Conservation (phyloP, 2,888 invertebrate genomes). For the Drosophila demipolita region DNA sequence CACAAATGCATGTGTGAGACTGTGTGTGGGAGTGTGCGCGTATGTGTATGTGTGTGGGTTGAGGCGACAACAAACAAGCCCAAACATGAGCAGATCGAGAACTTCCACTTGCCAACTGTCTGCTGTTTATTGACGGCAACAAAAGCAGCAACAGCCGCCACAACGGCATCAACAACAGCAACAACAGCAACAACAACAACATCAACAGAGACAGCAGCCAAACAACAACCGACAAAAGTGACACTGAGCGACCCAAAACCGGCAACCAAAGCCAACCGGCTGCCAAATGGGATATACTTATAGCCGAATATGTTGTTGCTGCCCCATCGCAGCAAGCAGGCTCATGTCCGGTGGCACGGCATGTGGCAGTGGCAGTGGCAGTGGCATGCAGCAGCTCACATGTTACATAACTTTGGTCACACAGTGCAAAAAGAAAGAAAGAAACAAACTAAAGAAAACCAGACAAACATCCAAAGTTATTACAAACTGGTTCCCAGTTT, state of each 20-base stretch:
- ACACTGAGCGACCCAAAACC: conserved; percentile 60
- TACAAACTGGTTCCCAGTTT: conserved; percentile 30
- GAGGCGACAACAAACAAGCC: conserved; percentile 38
- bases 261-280: conserved; percentile 62
- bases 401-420: conserved; percentile 48
- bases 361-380: conserved; percentile 50
- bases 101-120: conserved; percentile 74
- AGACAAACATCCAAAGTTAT: conserved; percentile 34
- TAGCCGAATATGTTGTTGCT: conserved; percentile 20
- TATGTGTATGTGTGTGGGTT: conserved; percentile 20
- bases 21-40: conserved; percentile 17
- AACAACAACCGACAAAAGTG: conserved; percentile 49
- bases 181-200: conserved; percentile 20
- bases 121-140: conserved; percentile 71
- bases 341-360: conserved; percentile 45
- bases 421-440: conserved; percentile 31
- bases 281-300: conserved; percentile 74
- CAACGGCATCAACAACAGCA: conserved; percentile 29
- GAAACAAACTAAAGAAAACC: conserved; percentile 14
- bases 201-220: conserved; percentile 23
- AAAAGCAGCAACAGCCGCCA: conserved; percentile 22
- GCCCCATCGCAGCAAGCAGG: conserved; percentile 2
- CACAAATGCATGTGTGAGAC: not conserved
- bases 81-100: conserved; percentile 55
- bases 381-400: conserved; percentile 45